A percentile compares a stretch with the other conserved stretches of the same genome.
Conservation (phyloP, 2,797 vertebrate genomes). For the Micromesistius poutassou region DNA sequence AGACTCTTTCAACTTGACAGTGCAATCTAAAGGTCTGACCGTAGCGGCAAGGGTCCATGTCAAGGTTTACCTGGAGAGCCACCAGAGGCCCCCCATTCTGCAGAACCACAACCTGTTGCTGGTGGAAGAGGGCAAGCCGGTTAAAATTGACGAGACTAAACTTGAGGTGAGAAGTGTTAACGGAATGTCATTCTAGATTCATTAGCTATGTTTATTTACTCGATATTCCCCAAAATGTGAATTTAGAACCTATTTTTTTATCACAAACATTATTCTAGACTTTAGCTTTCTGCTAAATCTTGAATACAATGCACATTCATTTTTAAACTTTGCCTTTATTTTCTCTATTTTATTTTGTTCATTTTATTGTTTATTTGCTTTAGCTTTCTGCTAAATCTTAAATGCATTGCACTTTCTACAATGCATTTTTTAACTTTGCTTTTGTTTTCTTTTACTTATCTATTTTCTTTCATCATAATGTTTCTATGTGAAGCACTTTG, state of each 20-base stretch:
- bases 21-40: slow-evolving; percentile 69
- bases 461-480: no score
- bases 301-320: no score
- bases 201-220: background rate
- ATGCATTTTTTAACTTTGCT: no score
- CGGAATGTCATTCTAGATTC: background rate
- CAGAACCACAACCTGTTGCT: slow-evolving; percentile 72
- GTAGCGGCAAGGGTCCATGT: slow-evolving; percentile 68
- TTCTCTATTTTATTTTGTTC: no score
- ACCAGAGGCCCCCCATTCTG: slow-evolving; percentile 73
- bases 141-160: slow-evolving; percentile 78
- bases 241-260: background rate
- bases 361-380: no score
- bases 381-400: no score
- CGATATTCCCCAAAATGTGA: background rate
- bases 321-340: no score
- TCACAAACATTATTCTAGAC: background rate
- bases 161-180: slow-evolving; percentile 74
- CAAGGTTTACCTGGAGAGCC: slow-evolving; percentile 80
- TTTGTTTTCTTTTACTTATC: no score
- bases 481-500: no score
- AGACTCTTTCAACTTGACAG: slow-evolving; percentile 78
- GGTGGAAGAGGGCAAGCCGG: slow-evolving; percentile 87
- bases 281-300: no score
- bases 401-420: no score